These are phyloP conservation scores for Drosophila melanica DNA, from an alignment of 1,140 invertebrate species.

Conservation along the genomic window DNA sequence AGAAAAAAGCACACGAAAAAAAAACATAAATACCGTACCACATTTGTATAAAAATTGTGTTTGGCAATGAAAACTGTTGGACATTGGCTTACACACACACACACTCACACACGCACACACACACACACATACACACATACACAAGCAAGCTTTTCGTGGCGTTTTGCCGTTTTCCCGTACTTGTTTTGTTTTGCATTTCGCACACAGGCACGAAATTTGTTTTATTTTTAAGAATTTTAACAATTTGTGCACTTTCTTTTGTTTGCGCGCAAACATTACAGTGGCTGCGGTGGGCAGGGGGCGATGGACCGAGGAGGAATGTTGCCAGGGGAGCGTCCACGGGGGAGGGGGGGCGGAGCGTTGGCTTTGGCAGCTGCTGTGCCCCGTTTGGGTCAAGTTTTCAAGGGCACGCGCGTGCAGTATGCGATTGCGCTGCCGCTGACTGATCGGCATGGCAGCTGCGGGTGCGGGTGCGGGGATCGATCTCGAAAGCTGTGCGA, in stretches of 20 bases:
- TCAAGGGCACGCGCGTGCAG: constrained; percentile 78
- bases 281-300: not conserved
- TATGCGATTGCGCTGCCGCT: constrained; percentile 31
- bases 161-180: constrained; percentile 34
- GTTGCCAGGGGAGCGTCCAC: not conserved
- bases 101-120: constrained; percentile 16
- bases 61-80: constrained; percentile 74
- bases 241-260: constrained; percentile 82
- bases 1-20: constrained; percentile 42
- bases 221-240: constrained; percentile 66
- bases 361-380: constrained; percentile 57
- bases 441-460: not conserved
- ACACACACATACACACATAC: constrained; percentile 8
- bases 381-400: constrained; percentile 71
- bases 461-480: constrained; percentile 1
- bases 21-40: constrained; percentile 47
- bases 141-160: constrained; percentile 60
- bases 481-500: constrained; percentile 4
- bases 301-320: too few relatives aligned
- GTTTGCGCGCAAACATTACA: constrained; percentile 73
- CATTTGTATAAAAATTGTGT: constrained; percentile 68
- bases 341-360: constrained; percentile 4
- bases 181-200: constrained; percentile 31
- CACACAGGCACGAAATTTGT: constrained; percentile 41
- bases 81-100: constrained; percentile 40